phyloP scores from a whole-genome alignment of 30 jellyfish, hydroid and myxozoan species.

The Aurelia sp. region DNA sequence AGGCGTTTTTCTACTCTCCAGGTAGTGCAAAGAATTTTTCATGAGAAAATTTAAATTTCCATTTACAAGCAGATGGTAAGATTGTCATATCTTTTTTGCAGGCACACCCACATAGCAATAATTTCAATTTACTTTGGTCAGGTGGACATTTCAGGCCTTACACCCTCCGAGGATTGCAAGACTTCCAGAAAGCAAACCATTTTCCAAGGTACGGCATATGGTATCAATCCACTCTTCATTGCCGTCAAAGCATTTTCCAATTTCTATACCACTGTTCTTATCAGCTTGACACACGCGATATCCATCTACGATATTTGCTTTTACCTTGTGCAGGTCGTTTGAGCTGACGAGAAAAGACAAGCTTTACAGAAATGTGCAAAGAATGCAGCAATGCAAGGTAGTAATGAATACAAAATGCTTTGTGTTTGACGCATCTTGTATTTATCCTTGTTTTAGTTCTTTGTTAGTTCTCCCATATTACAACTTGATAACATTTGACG shows the following conservation, averaged over 20 bases:
- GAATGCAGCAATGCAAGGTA: slow-evolving; percentile 93
- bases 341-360: slow-evolving; percentile 93
- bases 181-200: slow-evolving; percentile 84
- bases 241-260: no score
- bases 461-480: no score
- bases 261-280: no score
- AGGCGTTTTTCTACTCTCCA: no score
- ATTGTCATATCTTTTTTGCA: neutral
- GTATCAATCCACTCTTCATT: no score
- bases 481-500: no score
- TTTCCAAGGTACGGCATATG: slow-evolving; percentile 75
- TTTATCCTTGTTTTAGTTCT: no score
- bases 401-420: no score
- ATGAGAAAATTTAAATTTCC: no score
- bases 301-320: neutral
- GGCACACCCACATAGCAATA: slow-evolving; percentile 81
- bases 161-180: slow-evolving; percentile 65
- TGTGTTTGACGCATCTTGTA: no score
- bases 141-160: slow-evolving; percentile 89
- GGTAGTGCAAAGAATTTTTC: no score
- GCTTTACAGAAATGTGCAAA: slow-evolving; percentile 81
- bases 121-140: slow-evolving; percentile 84
- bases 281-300: no score
- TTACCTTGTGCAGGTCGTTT: slow-evolving; percentile 60
- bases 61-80: neutral